phyloP scores from a whole-genome alignment of 2,113 vertebrate species.

The Aegithalos caudatus region DNA sequence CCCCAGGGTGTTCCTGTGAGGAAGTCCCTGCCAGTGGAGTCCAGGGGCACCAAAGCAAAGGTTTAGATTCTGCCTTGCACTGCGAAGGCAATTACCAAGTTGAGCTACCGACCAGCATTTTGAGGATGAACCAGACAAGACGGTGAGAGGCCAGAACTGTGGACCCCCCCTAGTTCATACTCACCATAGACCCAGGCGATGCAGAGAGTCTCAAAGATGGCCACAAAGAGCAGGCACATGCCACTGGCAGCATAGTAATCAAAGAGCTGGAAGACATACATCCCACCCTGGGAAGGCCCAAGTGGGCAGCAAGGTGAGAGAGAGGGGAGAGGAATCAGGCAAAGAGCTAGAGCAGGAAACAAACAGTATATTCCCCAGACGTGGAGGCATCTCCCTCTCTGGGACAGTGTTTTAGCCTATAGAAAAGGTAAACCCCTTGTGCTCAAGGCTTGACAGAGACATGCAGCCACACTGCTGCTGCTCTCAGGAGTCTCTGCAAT shows the following conservation, averaged over 20 bases:
- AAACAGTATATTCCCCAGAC: not conserved
- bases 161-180: not conserved
- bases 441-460: not conserved
- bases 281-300: slow-evolving; percentile 84
- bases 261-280: slow-evolving; percentile 97
- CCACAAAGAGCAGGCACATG: slow-evolving; percentile 94
- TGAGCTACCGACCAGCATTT: not conserved
- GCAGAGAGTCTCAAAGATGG: slow-evolving; percentile 91
- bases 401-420: not conserved
- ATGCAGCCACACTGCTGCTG: not conserved
- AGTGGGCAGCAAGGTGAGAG: not conserved
- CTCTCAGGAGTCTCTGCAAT: not conserved
- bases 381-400: not conserved
- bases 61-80: not conserved
- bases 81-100: not conserved
- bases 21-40: not conserved
- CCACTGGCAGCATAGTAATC: slow-evolving; percentile 98
- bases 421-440: not conserved
- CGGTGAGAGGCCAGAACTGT: not conserved
- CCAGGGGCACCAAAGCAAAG: not conserved
- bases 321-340: not conserved
- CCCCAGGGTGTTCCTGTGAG: not conserved
- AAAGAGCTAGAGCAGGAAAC: not conserved
- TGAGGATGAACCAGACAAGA: not conserved
- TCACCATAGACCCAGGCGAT: slow-evolving; percentile 95